Evolutionary conservation across 2,888 invertebrate genomes (phyloP).

Genomic region (Autographa pulchrina): DNA sequence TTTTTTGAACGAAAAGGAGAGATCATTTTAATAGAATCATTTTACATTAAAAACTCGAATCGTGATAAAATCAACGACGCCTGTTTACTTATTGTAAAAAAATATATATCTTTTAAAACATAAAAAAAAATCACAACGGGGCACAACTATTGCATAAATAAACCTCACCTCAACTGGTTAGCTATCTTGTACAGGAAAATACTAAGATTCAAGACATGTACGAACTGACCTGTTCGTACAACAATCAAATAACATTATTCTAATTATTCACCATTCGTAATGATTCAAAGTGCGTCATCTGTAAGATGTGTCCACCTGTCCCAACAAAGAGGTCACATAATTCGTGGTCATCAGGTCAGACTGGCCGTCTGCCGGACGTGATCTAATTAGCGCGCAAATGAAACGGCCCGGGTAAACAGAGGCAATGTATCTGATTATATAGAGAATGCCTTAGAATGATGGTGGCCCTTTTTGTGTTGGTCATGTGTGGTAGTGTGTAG

Average conservation of each 20-base stretch:
- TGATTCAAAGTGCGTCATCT: not conserved
- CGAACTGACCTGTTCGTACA: too few species aligned
- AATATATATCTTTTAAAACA: too few species aligned
- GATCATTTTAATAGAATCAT: not conserved
- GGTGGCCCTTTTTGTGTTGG: not conserved
- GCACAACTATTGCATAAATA: too few species aligned
- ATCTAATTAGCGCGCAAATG: conserved; percentile 54
- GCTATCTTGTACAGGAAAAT: too few species aligned
- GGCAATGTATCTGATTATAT: not conserved
- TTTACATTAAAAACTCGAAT: too few species aligned
- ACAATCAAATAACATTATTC: too few species aligned
- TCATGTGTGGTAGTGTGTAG: not conserved
- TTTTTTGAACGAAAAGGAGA: not conserved
- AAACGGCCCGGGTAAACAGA: conserved; percentile 42
- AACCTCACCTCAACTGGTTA: too few species aligned
- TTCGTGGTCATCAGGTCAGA: conserved; percentile 29
- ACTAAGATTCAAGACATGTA: too few species aligned
- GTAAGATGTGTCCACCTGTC: not conserved
- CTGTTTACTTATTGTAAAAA: too few species aligned
- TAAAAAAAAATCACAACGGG: too few species aligned
- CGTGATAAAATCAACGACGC: too few species aligned
- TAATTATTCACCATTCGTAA: not conserved
- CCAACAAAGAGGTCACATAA: conserved; percentile 25
- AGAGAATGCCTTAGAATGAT: not conserved
- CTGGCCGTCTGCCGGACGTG: conserved; percentile 46